Base-by-base conservation (phyloP, 2,113 vertebrate species). In the Apodemus sylvaticus region DNA sequence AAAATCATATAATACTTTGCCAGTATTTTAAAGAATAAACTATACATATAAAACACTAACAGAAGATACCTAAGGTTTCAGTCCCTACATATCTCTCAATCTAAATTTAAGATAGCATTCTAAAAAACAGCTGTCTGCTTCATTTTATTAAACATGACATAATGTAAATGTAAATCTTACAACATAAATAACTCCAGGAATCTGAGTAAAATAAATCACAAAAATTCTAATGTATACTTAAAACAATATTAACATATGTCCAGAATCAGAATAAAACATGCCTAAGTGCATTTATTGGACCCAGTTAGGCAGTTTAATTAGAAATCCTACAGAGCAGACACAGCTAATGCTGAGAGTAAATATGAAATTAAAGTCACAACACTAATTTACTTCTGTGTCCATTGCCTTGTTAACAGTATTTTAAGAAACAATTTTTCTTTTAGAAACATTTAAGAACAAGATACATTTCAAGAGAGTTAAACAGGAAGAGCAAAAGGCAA, bases 361-460 rank as follows among this genome's bases (percentile, higher is more conserved):
- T 89, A 70, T 5, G 88, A 3, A 86, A 31, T 4, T 60, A 94
- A 31, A 17, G n/a, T 73, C 91, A 92, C 42, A 66, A 70, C n/a
- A 16, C 53, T 73, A 26, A 74, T 83, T 91, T 85, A 85, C 36
- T 94, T 96, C 94, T 77, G 17, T 20, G 85, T 89, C 58, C 14
- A 17, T 8, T 85, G 51, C 34, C 29, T 76, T 48, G 77, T n/a
- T 86, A 88, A 85, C 22, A 81, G 12, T 86, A 79, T 36, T 93
- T 62, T 71, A n/a, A 86, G 71, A 90, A 96, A 60, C 22, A 79
- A 8, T 73, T 78, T 95, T 93, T n/a, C 34, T 95, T 91, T 4
- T 31, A 94, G 86, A 94, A 53, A 94, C 17, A 12, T 66, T 95
- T 48, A 74, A 96, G 64, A 93, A 86, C 9, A 96, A 91, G 10